Evolutionary conservation across 2,888 invertebrate genomes (phyloP).

Genomic region (Camponotus fellah): DNA sequence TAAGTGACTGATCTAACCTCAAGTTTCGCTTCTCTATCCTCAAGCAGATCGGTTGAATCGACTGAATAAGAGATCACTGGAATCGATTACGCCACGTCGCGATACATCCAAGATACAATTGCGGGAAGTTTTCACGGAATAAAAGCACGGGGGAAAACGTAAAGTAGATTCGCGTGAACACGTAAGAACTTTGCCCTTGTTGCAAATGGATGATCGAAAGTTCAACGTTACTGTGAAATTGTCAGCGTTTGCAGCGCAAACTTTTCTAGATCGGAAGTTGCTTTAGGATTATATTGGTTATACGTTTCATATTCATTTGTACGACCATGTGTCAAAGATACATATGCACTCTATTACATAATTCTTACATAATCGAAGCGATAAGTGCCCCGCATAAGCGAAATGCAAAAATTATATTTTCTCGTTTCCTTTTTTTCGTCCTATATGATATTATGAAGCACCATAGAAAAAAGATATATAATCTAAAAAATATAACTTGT

Average conservation of each 20-base stretch:
- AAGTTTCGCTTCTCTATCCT: background rate
- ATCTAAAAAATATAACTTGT: background rate
- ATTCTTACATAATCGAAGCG: background rate
- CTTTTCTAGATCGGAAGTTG: background rate
- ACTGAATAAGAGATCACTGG: conserved; percentile 12
- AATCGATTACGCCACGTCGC: background rate
- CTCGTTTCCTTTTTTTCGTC: background rate
- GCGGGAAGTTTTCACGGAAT: background rate
- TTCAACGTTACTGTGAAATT: background rate
- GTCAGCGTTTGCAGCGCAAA: background rate
- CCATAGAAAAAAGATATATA: background rate
- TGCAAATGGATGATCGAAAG: background rate
- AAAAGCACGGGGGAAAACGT: background rate
- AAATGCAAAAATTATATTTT: background rate
- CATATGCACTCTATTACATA: background rate
- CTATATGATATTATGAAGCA: background rate
- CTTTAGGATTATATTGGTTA: background rate
- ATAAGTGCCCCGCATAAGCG: background rate
- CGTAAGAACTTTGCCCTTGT: background rate
- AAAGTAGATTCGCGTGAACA: background rate
- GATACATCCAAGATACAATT: background rate
- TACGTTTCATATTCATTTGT: background rate
- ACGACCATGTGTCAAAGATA: background rate
- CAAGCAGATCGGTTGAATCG: background rate
- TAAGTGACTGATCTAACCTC: background rate